These are phyloP conservation scores for Leptocoma aspasia DNA, from an alignment of 2,113 vertebrate genomes.

Conservation along the genomic window DNA sequence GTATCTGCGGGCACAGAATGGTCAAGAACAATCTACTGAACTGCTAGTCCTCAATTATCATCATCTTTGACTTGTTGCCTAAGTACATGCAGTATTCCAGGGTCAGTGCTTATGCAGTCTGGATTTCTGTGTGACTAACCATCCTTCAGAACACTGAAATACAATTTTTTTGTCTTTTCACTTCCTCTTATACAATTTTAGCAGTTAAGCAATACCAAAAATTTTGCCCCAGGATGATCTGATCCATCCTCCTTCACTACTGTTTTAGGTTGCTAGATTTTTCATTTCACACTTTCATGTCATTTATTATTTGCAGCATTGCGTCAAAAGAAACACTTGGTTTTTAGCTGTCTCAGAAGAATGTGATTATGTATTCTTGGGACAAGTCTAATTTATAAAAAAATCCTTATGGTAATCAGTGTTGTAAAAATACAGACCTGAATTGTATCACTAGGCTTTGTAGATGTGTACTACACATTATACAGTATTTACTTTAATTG, in stretches of 20 bases:
- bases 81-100: slow-evolving; percentile 24
- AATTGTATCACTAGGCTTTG: background rate
- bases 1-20: slow-evolving; percentile 46
- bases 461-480: background rate
- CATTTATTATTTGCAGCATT: background rate
- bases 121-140: slow-evolving; percentile 22
- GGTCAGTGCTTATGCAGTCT: slow-evolving; percentile 23
- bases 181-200: slow-evolving; percentile 9
- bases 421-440: background rate
- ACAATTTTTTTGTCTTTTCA: slow-evolving; percentile 1
- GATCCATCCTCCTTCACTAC: background rate
- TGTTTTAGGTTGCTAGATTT: background rate
- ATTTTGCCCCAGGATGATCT: background rate
- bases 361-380: background rate
- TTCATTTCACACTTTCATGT: background rate
- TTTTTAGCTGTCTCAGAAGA: background rate
- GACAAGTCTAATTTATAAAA: background rate
- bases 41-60: slow-evolving; percentile 69
- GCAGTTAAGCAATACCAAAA: background rate
- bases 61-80: slow-evolving; percentile 66
- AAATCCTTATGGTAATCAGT: background rate
- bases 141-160: slow-evolving; percentile 14
- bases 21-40: slow-evolving; percentile 60
- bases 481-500: background rate
- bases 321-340: background rate